phyloP scores from a whole-genome alignment of 2,888 invertebrate genomes.

The Pilophorus perplexus region DNA sequence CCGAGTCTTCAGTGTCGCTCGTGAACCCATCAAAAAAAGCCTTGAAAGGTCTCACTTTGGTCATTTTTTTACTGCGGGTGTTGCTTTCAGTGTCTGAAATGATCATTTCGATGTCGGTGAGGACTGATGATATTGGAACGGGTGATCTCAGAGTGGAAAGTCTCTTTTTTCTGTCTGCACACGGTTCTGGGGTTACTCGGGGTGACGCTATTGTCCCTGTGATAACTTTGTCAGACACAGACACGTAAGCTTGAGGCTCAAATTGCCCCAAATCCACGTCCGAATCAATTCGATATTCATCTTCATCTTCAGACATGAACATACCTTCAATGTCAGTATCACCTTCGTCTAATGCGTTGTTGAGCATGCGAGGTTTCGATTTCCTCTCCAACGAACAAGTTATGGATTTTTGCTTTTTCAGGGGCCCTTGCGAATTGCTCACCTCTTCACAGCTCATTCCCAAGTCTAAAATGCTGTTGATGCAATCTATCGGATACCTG shows the following conservation, averaged over 20 bases:
- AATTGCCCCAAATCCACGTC: conserved; percentile 10
- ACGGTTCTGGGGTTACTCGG: conserved; percentile 22
- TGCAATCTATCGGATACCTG: conserved; percentile 47
- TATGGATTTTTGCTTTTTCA: conserved; percentile 38
- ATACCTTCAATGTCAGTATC: conserved; percentile 42
- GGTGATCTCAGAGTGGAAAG: conserved; percentile 1
- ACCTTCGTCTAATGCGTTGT: conserved; percentile 22
- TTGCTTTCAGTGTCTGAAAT: conserved; percentile 52
- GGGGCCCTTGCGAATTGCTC: conserved; percentile 36
- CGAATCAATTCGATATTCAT: conserved; percentile 11
- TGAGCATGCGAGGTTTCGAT: conserved; percentile 11
- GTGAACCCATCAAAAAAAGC: conserved; percentile 23
- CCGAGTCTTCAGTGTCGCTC: conserved; percentile 42
- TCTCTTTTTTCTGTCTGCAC: conserved; percentile 3
- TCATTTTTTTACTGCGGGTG: conserved; percentile 4
- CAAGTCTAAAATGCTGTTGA: conserved; percentile 35
- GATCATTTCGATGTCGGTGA: conserved; percentile 53
- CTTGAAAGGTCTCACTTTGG: conserved; percentile 20
- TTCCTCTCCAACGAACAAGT: conserved; percentile 38
- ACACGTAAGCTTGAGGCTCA: conserved; percentile 32
- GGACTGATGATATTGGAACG: conserved; percentile 14
- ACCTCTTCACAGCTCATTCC: conserved; percentile 41
- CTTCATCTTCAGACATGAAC: conserved; percentile 42
- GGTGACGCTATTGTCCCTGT: conserved; percentile 23
- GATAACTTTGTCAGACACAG: conserved; percentile 31